Conservation (phyloP, 2,113 vertebrate genomes). For the Hippocampus zosterae region DNA sequence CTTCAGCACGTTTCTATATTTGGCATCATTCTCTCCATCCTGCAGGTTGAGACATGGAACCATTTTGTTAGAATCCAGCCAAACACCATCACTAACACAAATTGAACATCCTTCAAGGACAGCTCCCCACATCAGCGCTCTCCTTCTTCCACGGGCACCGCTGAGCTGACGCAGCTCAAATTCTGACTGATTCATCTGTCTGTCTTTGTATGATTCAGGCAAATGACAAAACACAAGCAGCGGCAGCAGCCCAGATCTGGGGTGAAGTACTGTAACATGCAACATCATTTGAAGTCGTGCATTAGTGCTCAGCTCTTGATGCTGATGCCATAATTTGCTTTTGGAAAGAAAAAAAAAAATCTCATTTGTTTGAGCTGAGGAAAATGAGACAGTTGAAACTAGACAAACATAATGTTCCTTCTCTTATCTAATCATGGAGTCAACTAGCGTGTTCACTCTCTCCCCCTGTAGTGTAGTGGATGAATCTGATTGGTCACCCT, state of each 20-base stretch:
- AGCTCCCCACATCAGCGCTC: constrained; percentile 25
- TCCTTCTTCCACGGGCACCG: constrained; percentile 7
- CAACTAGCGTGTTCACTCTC: too few species aligned
- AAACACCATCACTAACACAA: constrained; percentile 18
- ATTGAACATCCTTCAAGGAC: constrained; percentile 51
- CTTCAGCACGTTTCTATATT: not conserved
- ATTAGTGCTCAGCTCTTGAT: not conserved
- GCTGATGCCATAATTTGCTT: not conserved
- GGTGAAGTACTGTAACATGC: not conserved
- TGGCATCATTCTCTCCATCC: not conserved
- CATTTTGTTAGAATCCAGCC: constrained; percentile 24
- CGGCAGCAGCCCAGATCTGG: constrained; percentile 2
- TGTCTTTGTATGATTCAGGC: constrained; percentile 48
- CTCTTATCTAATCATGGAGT: constrained; percentile 46
- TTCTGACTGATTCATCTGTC: constrained; percentile 37
- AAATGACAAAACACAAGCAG: constrained; percentile 26
- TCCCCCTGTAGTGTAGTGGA: constrained; percentile 12
- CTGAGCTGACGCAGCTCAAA: constrained; percentile 48
- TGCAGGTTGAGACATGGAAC: not conserved
- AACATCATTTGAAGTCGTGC: constrained; percentile 2
- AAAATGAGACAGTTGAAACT: constrained; percentile 21
- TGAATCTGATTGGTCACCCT: too few species aligned
- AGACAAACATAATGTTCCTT: constrained; percentile 53
- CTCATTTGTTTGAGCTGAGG: too few species aligned
- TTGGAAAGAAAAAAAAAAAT: not conserved